A percentile compares a stretch with the other conserved stretches of the same genome.
Conservation (phyloP, 2,113 vertebrate genomes). For the Gambusia holbrooki region DNA sequence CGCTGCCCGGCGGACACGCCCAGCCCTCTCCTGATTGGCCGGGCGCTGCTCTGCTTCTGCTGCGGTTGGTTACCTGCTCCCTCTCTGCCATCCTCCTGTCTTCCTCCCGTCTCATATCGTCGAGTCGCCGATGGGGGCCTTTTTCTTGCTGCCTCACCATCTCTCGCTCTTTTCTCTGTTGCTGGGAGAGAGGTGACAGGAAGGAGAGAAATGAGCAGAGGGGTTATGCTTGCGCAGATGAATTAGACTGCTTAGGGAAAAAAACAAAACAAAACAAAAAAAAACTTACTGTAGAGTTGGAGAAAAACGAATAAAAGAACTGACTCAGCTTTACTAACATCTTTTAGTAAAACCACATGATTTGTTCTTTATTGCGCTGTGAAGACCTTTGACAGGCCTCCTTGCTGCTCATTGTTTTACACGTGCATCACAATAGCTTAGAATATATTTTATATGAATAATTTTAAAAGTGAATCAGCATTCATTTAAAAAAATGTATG, state of each 20-base stretch:
- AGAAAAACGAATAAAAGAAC: slow-evolving; percentile 17
- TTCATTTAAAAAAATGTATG: no score
- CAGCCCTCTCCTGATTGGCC: slow-evolving; percentile 61
- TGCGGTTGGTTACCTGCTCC: slow-evolving; percentile 87
- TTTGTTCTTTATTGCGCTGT: slow-evolving; percentile 32
- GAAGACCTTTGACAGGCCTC: slow-evolving; percentile 21
- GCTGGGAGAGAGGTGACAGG: slow-evolving; percentile 79
- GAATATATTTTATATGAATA: no score
- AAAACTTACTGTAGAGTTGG: slow-evolving; percentile 1
- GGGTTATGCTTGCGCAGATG: slow-evolving; percentile 33
- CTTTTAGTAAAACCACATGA: slow-evolving; percentile 22
- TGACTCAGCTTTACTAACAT: slow-evolving; percentile 48
- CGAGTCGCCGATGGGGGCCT: slow-evolving; percentile 87
- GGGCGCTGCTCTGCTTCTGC: slow-evolving; percentile 16
- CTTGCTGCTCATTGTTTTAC: slow-evolving; percentile 21
- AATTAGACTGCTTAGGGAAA: slow-evolving; percentile 34
- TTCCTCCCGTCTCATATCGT: slow-evolving; percentile 90
- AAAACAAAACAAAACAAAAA: background rate
- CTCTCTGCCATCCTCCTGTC: slow-evolving; percentile 89
- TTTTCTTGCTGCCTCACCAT: slow-evolving; percentile 92
- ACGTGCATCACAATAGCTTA: no score
- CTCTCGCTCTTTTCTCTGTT: slow-evolving; percentile 91
- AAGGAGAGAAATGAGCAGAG: slow-evolving; percentile 57
- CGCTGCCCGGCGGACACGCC: slow-evolving; percentile 58
- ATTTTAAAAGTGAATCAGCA: no score